phyloP scores from a whole-genome alignment of 2,113 vertebrate species.

The Hyla sarda region DNA sequence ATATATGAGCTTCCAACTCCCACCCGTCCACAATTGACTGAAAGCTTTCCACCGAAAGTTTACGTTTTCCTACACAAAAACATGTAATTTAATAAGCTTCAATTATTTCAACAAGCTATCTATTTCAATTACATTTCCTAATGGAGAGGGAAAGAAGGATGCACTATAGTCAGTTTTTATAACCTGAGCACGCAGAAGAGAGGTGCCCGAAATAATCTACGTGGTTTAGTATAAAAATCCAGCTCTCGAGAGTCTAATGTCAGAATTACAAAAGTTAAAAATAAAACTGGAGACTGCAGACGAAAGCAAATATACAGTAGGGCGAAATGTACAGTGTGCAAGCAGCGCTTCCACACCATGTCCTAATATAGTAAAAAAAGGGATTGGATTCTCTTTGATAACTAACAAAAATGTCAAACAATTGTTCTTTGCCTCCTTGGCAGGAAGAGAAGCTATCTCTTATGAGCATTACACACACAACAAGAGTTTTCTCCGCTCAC shows the following conservation, averaged over 20 bases:
- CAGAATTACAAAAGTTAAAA: conserved; percentile 11
- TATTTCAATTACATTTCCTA: neutral
- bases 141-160: neutral
- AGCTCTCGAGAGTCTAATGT: neutral
- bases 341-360: conserved; percentile 42
- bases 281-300: conserved; percentile 6
- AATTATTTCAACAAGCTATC: neutral
- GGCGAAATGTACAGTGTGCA: conserved; percentile 21
- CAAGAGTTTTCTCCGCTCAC: conserved; percentile 32
- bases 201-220: neutral
- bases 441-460: conserved; percentile 36
- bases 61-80: neutral
- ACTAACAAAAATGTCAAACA: conserved; percentile 59
- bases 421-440: conserved; percentile 56
- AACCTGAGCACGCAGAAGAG: neutral
- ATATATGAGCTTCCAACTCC: no score
- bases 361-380: conserved; percentile 57
- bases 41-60: no score
- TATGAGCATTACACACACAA: conserved; percentile 2
- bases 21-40: no score
- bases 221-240: neutral
- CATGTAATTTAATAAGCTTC: neutral
- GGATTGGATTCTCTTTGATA: conserved; percentile 53
- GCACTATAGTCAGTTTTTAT: neutral
- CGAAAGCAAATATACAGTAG: conserved; percentile 33